Evolutionary conservation across 2,888 invertebrate genomes (phyloP).

Genomic region (Chrysolina americana): DNA sequence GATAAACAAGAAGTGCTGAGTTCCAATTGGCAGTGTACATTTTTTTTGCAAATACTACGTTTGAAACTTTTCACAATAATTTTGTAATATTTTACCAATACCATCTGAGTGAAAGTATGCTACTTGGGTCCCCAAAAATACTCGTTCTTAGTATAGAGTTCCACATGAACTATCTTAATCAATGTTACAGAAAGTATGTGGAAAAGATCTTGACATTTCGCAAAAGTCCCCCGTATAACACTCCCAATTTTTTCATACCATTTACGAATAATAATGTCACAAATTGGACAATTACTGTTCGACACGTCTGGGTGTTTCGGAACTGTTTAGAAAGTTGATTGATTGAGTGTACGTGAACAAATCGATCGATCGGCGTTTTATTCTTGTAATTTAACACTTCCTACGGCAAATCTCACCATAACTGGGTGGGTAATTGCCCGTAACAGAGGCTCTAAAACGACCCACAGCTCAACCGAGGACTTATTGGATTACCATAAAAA

Average conservation of each 20-base stretch:
- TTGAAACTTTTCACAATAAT: too few relatives aligned
- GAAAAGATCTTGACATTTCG: neutral
- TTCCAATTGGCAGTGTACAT: too few relatives aligned
- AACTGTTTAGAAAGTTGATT: constrained; percentile 55
- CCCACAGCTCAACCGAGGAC: constrained; percentile 41
- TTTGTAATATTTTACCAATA: too few relatives aligned
- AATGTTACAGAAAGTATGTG: too few relatives aligned
- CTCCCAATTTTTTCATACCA: neutral
- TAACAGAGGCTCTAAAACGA: constrained; percentile 48
- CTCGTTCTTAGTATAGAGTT: too few relatives aligned
- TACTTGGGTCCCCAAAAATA: too few relatives aligned
- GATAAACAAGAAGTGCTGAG: too few relatives aligned
- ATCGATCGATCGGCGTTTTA: constrained; percentile 50
- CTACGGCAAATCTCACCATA: constrained; percentile 53
- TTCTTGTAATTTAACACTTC: constrained; percentile 57
- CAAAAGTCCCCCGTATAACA: neutral
- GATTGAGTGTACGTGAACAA: constrained; percentile 49
- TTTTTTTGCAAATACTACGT: too few relatives aligned
- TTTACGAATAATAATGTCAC: constrained; percentile 52
- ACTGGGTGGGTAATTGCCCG: constrained; percentile 52
- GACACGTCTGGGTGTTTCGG: constrained; percentile 45
- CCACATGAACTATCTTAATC: too few relatives aligned
- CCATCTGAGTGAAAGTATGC: too few relatives aligned
- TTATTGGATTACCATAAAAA: constrained; percentile 49
- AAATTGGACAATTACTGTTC: constrained; percentile 49